Percentiles rank a stretch among this genome's conserved stretches.
These are phyloP conservation scores for Daubentonia madagascariensis DNA, from an alignment of 2,113 vertebrate species.

Conservation along the genomic window DNA sequence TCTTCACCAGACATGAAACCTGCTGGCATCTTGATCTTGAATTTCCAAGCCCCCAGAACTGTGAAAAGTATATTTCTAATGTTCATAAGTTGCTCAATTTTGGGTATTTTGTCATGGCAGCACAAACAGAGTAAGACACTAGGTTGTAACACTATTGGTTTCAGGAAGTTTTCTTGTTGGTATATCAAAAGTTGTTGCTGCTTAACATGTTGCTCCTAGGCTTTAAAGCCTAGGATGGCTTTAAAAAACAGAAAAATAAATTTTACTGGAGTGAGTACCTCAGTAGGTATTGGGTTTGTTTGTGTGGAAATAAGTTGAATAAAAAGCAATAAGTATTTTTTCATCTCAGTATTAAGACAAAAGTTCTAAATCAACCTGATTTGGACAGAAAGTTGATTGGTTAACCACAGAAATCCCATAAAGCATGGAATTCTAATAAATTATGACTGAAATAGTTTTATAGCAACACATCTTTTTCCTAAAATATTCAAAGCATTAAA, in stretches of 20 bases:
- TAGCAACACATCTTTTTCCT: neutral
- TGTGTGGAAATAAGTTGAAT: neutral
- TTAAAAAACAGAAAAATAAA: neutral
- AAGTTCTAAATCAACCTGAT: neutral
- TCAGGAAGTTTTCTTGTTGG: neutral
- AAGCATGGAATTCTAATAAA: neutral
- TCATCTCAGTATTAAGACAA: neutral
- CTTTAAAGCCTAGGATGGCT: neutral
- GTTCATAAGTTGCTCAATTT: neutral
- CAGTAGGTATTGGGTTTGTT: neutral
- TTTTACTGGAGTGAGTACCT: neutral
- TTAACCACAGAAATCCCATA: neutral
- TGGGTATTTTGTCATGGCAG: neutral
- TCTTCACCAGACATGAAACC: neutral
- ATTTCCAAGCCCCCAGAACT: neutral
- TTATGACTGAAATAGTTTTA: neutral
- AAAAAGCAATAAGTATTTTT: neutral
- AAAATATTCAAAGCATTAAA: neutral
- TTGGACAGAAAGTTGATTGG: neutral
- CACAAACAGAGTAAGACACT: neutral
- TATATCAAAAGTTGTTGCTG: neutral
- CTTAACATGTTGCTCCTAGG: neutral
- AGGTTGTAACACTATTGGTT: neutral
- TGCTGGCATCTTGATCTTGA: neutral
- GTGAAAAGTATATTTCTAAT: neutral